phyloP scores from a whole-genome alignment of 2,888 invertebrate species.

The Auanema freiburgensis region DNA sequence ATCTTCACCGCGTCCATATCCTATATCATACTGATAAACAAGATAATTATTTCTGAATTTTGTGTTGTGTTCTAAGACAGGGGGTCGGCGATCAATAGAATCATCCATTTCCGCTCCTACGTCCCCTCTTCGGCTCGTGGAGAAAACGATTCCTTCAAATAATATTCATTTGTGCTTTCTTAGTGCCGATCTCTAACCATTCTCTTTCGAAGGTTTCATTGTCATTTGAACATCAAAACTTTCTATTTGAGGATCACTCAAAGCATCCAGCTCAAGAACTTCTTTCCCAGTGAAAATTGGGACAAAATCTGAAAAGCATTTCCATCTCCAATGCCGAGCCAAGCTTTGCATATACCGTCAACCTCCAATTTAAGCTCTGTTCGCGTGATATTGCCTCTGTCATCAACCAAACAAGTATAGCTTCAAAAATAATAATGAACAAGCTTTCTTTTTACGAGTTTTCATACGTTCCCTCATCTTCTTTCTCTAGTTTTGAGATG shows the following conservation, averaged over 20 bases:
- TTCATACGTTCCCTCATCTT: conserved; percentile 42
- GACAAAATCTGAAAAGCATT: conserved; percentile 44
- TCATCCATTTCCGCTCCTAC: conserved; percentile 8
- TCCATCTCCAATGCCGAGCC: neutral
- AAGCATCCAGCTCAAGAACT: conserved; percentile 47
- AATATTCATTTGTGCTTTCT: neutral
- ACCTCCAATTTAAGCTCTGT: conserved; percentile 47
- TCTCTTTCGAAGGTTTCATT: neutral
- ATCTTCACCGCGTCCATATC: neutral
- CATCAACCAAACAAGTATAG: conserved; percentile 33
- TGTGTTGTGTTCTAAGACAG: conserved; percentile 27
- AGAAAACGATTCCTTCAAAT: conserved; percentile 20
- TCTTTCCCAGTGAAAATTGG: conserved; percentile 49
- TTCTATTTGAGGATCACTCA: conserved; percentile 43
- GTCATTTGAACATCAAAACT: conserved; percentile 13
- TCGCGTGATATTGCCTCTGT: conserved; percentile 24
- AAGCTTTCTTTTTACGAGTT: neutral
- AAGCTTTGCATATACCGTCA: conserved; percentile 29
- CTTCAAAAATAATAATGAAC: conserved; percentile 17
- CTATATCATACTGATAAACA: neutral
- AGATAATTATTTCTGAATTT: neutral
- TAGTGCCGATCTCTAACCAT: no score
- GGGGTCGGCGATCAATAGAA: conserved; percentile 15
- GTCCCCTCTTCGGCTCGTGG: conserved; percentile 20
- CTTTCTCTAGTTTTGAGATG: conserved; percentile 26